phyloP scores from a whole-genome alignment of 2,113 vertebrate species.

The Theristicus caerulescens region DNA sequence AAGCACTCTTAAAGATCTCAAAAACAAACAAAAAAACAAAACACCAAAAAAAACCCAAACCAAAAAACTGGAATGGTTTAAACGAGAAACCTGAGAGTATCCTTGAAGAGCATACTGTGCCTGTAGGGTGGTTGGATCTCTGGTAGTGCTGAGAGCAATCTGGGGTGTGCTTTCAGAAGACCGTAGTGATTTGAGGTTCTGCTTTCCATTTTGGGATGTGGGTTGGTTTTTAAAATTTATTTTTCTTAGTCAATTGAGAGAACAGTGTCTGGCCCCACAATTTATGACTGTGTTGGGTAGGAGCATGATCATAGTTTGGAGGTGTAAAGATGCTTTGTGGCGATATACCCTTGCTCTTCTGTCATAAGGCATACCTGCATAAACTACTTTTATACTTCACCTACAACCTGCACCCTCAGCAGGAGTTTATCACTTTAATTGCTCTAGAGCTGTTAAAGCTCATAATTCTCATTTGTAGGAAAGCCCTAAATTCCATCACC shows the following conservation, averaged over 20 bases:
- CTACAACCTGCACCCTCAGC: not conserved
- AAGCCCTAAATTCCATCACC: not conserved
- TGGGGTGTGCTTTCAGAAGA: not conserved
- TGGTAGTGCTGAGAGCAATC: not conserved
- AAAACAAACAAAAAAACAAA: not conserved
- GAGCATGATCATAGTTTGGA: not conserved
- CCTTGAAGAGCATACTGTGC: not conserved
- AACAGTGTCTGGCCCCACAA: accelerated
- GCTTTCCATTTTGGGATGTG: not conserved
- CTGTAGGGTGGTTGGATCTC: not conserved
- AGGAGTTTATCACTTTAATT: not conserved
- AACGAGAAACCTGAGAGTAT: not conserved
- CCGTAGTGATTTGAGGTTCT: not conserved
- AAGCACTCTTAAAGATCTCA: not conserved
- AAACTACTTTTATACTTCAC: not conserved
- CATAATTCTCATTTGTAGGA: not conserved
- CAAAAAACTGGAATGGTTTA: not conserved
- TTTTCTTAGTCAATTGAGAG: not conserved
- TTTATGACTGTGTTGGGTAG: not conserved
- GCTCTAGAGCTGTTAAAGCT: not conserved
- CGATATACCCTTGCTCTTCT: not conserved
- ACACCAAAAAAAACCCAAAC: no score
- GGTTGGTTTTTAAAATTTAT: not conserved
- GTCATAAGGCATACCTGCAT: not conserved
- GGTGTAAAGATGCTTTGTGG: not conserved